Percentiles rank a stretch among this genome's conserved stretches.
Evolutionary conservation across 2,888 invertebrate species (phyloP).

Genomic region (Fissipunctia ypsillon): DNA sequence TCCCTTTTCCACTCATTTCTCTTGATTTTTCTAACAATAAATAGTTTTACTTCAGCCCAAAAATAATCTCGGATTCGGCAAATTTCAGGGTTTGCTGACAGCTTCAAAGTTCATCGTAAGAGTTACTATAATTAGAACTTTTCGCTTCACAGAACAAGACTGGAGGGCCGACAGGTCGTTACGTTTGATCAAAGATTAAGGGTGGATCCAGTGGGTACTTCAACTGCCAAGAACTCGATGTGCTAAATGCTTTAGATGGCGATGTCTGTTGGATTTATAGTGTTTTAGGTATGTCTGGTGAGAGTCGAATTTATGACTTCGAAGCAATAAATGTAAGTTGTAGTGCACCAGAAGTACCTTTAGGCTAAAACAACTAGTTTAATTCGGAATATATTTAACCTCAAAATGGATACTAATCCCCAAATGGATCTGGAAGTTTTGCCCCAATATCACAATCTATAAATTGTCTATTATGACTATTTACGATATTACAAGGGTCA

Average conservation of each 20-base stretch:
- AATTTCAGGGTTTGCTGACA: not conserved
- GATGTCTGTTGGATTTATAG: not conserved
- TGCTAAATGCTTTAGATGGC: constrained; percentile 11
- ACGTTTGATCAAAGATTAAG: constrained; percentile 55
- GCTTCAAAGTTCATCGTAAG: constrained; percentile 1
- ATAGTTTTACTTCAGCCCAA: not conserved
- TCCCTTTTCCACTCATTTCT: not conserved
- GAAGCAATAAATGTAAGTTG: not conserved
- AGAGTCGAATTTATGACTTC: not conserved
- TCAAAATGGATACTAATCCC: too few species aligned
- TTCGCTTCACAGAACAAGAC: constrained; percentile 18
- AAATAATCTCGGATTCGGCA: not conserved
- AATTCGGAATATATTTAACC: too few species aligned
- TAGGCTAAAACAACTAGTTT: too few species aligned
- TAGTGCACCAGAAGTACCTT: too few species aligned
- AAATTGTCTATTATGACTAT: too few species aligned
- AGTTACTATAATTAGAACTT: constrained; percentile 6
- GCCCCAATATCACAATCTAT: too few species aligned
- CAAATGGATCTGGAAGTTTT: too few species aligned
- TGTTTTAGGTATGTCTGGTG: not conserved
- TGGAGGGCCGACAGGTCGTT: constrained; percentile 13
- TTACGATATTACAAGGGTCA: too few species aligned
- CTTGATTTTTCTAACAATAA: not conserved
- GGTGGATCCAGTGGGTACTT: constrained; percentile 21
- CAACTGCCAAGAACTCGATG: constrained; percentile 25